phyloP scores from a whole-genome alignment of 2,113 vertebrate species.

The Oriolus oriolus region DNA sequence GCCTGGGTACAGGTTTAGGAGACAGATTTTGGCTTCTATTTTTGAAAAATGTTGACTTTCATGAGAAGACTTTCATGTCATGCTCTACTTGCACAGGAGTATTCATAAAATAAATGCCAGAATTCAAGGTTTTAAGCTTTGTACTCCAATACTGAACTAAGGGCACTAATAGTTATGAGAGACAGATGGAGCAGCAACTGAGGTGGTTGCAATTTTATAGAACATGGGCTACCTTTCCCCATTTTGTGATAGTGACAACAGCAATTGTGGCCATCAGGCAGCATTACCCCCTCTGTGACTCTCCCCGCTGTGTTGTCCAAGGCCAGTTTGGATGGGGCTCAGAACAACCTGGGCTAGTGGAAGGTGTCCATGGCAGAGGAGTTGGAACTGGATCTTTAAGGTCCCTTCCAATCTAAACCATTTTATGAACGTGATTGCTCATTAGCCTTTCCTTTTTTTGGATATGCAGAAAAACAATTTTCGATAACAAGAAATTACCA shows the following conservation, averaged over 20 bases:
- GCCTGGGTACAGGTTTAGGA: neutral
- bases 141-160: neutral
- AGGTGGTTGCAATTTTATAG: neutral
- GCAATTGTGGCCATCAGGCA: neutral
- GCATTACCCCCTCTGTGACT: neutral
- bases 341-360: neutral
- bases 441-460: neutral
- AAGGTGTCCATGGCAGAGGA: neutral
- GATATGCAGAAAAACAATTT: neutral
- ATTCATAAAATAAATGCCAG: neutral
- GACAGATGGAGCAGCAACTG: neutral
- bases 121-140: neutral
- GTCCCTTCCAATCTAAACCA: neutral
- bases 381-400: neutral
- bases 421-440: neutral
- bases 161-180: accelerated
- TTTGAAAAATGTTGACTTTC: neutral
- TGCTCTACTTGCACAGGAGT: neutral
- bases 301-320: neutral
- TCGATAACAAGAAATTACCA: neutral
- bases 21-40: neutral
- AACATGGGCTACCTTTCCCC: neutral
- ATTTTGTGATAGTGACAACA: neutral
- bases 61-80: neutral
- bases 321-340: neutral